Evolutionary conservation across 2,888 invertebrate genomes (phyloP).

Genomic region (Cheilosia vernalis): DNA sequence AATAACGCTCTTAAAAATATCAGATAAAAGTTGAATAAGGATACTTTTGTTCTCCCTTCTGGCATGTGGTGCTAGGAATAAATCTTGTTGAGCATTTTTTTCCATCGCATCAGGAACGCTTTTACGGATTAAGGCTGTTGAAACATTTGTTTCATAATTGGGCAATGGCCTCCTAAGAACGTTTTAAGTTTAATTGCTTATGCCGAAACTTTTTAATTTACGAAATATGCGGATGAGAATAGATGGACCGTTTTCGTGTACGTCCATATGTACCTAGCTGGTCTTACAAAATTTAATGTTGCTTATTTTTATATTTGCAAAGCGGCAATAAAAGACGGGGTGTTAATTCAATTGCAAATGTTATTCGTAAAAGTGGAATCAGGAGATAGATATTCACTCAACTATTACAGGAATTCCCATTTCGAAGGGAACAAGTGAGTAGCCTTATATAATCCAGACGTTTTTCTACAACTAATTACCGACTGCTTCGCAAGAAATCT

Average conservation of each 20-base stretch:
- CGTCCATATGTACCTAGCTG: too few species aligned
- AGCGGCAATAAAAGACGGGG: too few species aligned
- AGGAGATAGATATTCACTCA: too few species aligned
- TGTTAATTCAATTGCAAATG: too few species aligned
- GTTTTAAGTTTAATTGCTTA: slow-evolving; percentile 35
- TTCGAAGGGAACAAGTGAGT: too few species aligned
- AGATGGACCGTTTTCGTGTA: background rate
- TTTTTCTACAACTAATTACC: too few species aligned
- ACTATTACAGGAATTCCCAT: too few species aligned
- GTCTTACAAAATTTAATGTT: too few species aligned
- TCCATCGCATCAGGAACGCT: background rate
- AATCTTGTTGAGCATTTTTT: background rate
- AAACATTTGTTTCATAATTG: slow-evolving; percentile 35
- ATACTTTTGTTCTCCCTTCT: background rate
- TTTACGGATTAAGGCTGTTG: slow-evolving; percentile 22
- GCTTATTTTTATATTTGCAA: too few species aligned
- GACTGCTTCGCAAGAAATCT: too few species aligned
- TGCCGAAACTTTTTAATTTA: slow-evolving; percentile 24
- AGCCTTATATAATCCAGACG: too few species aligned
- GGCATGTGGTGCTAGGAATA: slow-evolving; percentile 25
- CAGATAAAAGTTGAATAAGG: slow-evolving; percentile 18
- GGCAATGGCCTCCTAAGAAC: slow-evolving; percentile 1
- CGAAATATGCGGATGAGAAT: background rate
- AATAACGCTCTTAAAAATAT: slow-evolving; percentile 26
- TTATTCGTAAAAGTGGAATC: too few species aligned